Evolutionary conservation across 2,113 vertebrate species (phyloP), one percentile per base, ranked within the genome.

Genomic region (Bombycilla garrulus): DNA sequence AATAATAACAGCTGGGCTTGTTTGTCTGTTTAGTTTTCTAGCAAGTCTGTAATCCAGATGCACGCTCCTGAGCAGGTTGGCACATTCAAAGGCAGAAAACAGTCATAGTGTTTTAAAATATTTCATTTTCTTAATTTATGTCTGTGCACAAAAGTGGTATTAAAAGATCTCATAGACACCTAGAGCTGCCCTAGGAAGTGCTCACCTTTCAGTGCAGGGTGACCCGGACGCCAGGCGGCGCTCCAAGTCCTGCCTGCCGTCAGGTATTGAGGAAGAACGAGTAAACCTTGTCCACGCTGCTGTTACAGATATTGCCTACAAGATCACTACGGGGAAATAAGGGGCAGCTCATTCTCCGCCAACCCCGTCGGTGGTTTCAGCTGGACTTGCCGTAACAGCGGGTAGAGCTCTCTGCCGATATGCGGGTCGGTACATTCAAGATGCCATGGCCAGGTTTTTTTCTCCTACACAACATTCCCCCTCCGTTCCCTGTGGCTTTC

Each of bases 371-470:
- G 13, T 20, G 28, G 15, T 42, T 47, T 35, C 69, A 18, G 7
- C 36, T 1, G 47, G 10, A 33, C 11, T 61, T 17, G 19, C 7
- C 2, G 8, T 2, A 11, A 24, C 38, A 40, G 50, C 8, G 12
- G 2, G 14, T 20, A 33, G 23, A 17, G 10, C 18, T 7, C 11
- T 53, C 12, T 65, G 16, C 19, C 6, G 1, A 5, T 5, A 40
- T 2, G 5, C 10, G 4, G 23, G 19, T 53, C 15, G 1, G 4
- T 10, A 8, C 11, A 14, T 38, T 11, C 54, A 8, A 17, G 36
- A 17, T 4, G 21, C 35, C 26, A 22, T 2, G 12, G 21, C 3
- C 4, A 5, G 0, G 2, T 8, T 20, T 42, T 24, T 23, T 19
- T 1, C 10, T 45, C 50, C 20, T 38, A 23, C n/a, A 29, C 10